Evolutionary conservation across 2,888 invertebrate genomes (phyloP), one percentile per base, ranked within the genome.

Genomic region (Gastracanthus pulcherrimus): DNA sequence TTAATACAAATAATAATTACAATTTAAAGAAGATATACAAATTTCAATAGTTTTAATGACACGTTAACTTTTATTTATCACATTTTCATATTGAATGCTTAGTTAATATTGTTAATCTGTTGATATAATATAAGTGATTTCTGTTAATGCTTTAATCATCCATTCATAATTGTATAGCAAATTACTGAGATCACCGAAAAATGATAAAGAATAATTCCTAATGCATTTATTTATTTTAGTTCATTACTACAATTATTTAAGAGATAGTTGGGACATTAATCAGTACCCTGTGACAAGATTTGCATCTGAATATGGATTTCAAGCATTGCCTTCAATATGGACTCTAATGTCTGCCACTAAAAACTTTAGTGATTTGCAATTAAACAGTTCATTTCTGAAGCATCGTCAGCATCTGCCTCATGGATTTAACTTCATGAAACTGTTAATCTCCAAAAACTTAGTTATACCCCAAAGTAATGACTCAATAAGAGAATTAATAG

Each of bases 251-350:
- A 96, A 97, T 87, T 98, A 98, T 88, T 75, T 95, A 0, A 92
- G 92, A 31, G 95, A 99, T 88, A 94, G 95, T 76, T 99, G 98
- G 98, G 93, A 96, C 87, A 93, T 94, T 69, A 94, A 93, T 80
- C 95, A 94, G 6, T 98, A 96, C 90, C 96, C 96, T 0, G 93
- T 94, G 16, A 95, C 98, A 0, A 93, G 99, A 86, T 99, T 99
- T 91, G 95, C 96, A 3, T 98, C 99, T 0, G 99, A 99, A 91
- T 99, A 98, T 89, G 99, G 99, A 0, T 96, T 97, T 85, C 99
- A 99, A 91, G 96, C 98, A 0, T 92, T 97, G 84, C 98, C 99
- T 0, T 95, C 96, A 1, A 90, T 95, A 23, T 92, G 93, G 51
- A 95, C 97, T 0, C 93, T 97, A 91, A 89, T 92, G 62, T 93